These are phyloP conservation scores for Hystrix brachyura DNA, from an alignment of 2,113 vertebrate genomes.

Conservation along the genomic window DNA sequence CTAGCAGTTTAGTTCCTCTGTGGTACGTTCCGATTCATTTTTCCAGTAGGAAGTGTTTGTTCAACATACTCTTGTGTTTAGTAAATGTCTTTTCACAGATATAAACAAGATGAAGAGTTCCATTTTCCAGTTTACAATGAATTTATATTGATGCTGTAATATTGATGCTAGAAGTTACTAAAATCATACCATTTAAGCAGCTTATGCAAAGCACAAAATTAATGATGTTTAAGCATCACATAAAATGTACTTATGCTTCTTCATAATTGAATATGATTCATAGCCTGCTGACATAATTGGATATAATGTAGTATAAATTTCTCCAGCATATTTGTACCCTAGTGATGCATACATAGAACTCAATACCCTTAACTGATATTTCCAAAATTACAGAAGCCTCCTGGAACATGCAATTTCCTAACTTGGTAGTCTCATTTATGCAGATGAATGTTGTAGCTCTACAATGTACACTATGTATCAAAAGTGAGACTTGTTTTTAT, in stretches of 20 bases:
- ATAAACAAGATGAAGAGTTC: slow-evolving; percentile 71
- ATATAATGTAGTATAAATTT: slow-evolving; percentile 71
- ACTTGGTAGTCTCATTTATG: neutral
- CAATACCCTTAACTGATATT: slow-evolving; percentile 42
- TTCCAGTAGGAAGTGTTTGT: slow-evolving; percentile 26
- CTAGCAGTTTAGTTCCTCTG: neutral
- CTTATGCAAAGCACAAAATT: slow-evolving; percentile 77
- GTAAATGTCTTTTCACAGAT: slow-evolving; percentile 69
- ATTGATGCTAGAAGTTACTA: slow-evolving; percentile 64
- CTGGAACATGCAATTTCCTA: neutral
- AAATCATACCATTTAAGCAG: slow-evolving; percentile 69
- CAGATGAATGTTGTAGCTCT: neutral
- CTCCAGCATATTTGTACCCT: slow-evolving; percentile 64
- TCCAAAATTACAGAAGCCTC: slow-evolving; percentile 41
- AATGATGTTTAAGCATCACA: slow-evolving; percentile 76
- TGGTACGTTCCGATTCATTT: neutral
- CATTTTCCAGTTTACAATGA: slow-evolving; percentile 75
- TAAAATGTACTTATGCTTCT: slow-evolving; percentile 70
- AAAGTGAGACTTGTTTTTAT: slow-evolving; percentile 35
- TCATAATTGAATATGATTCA: slow-evolving; percentile 81
- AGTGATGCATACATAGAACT: slow-evolving; percentile 68
- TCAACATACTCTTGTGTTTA: slow-evolving; percentile 28
- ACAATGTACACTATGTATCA: neutral
- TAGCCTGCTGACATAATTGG: slow-evolving; percentile 78
- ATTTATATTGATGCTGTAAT: slow-evolving; percentile 70